Evolutionary conservation across 2,888 invertebrate species (phyloP).

Genomic region (Trichacis sp.): DNA sequence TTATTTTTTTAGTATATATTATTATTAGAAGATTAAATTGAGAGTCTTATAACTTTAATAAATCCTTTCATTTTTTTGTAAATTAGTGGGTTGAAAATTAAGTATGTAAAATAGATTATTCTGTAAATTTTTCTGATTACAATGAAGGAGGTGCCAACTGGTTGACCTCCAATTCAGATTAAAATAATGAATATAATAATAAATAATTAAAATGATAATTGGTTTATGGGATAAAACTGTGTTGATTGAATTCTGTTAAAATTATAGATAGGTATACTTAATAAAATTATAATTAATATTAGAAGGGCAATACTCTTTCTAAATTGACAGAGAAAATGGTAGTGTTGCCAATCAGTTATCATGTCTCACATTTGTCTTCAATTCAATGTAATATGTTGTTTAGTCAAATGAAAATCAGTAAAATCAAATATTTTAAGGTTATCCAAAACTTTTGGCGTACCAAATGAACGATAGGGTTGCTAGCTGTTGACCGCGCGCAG

Average conservation of each 20-base stretch:
- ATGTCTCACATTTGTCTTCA: too few species aligned
- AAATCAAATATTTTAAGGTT: too few species aligned
- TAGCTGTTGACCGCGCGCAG: too few species aligned
- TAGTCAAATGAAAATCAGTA: too few species aligned
- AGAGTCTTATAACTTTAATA: too few species aligned
- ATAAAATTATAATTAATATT: constrained; percentile 77
- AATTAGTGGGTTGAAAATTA: constrained; percentile 27
- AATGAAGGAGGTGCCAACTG: constrained; percentile 78
- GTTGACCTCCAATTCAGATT: constrained; percentile 80
- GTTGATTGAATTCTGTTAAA: constrained; percentile 65
- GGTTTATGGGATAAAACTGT: constrained; percentile 73
- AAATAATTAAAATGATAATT: constrained; percentile 75
- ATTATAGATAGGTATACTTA: constrained; percentile 73
- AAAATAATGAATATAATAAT: constrained; percentile 73
- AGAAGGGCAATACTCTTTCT: constrained; percentile 80
- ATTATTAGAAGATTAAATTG: constrained; percentile 62
- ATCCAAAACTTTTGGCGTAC: too few species aligned
- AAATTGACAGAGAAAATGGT: constrained; percentile 85
- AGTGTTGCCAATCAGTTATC: too few species aligned
- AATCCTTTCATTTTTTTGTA: constrained; percentile 35
- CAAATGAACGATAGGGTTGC: too few species aligned
- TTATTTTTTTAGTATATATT: constrained; percentile 48
- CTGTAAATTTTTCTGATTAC: constrained; percentile 75
- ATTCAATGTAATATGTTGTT: too few species aligned
- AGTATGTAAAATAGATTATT: constrained; percentile 40